phyloP scores from a whole-genome alignment of 2,113 vertebrate species.

The Xyliphius kryptos region DNA sequence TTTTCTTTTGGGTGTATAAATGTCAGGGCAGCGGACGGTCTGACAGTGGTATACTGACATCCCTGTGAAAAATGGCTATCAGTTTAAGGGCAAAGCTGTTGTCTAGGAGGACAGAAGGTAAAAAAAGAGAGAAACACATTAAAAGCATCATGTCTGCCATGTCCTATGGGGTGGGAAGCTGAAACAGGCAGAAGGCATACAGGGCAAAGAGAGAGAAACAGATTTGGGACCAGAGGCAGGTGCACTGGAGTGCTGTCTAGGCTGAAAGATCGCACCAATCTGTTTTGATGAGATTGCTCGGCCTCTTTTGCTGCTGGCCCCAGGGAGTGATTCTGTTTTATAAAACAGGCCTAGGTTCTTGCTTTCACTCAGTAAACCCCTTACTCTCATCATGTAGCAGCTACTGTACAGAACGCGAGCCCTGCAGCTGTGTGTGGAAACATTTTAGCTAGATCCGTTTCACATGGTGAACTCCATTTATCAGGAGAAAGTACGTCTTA shows the following conservation, averaged over 20 bases:
- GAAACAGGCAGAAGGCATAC: no score
- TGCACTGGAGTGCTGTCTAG: conserved; percentile 33
- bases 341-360: conserved; percentile 22
- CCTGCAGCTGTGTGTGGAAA: conserved; percentile 52
- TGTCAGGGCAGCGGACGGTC: no score
- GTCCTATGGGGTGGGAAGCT: conserved; percentile 9
- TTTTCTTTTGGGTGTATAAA: no score
- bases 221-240: conserved; percentile 29
- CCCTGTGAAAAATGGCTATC: no score
- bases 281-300: conserved; percentile 34
- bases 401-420: conserved; percentile 22
- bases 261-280: conserved; percentile 30
- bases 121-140: conserved; percentile 29
- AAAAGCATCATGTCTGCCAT: conserved; percentile 21
- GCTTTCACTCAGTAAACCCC: conserved; percentile 40
- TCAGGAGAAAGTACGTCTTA: conserved; percentile 61
- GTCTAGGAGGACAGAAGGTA: no score
- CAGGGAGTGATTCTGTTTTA: conserved; percentile 34
- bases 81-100: no score
- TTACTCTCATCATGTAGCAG: conserved; percentile 24
- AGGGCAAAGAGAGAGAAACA: conserved; percentile 4
- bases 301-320: conserved; percentile 21
- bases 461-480: conserved; percentile 44
- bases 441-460: conserved; percentile 51
- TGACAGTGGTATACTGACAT: no score